Evolutionary conservation across 2,888 invertebrate genomes (phyloP).

Genomic region (Bembecia ichneumoniformis): DNA sequence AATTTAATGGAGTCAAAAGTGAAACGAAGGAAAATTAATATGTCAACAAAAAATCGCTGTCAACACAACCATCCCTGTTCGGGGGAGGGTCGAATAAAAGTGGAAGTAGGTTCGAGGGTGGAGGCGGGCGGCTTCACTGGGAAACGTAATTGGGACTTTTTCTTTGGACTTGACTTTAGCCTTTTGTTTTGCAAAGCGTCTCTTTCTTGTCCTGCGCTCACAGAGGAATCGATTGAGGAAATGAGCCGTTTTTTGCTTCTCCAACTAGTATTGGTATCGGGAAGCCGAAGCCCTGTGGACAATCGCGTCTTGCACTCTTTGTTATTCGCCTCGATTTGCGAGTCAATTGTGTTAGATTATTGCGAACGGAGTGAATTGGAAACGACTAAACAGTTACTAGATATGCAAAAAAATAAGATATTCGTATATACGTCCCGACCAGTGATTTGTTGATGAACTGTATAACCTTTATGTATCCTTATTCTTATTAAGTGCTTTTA

Average conservation of each 20-base stretch:
- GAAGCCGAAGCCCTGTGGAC: neutral
- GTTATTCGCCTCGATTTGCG: no score
- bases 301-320: no score
- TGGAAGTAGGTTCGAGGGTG: constrained; percentile 7
- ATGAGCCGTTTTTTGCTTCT: neutral
- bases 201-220: constrained; percentile 33
- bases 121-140: constrained; percentile 18
- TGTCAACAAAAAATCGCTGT: constrained; percentile 5
- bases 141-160: constrained; percentile 70
- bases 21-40: no score
- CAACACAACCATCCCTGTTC: constrained; percentile 16
- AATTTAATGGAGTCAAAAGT: no score
- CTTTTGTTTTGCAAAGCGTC: constrained; percentile 69
- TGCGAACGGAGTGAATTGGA: no score
- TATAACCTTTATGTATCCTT: no score
- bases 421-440: no score
- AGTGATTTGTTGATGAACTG: no score
- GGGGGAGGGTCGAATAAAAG: constrained; percentile 6
- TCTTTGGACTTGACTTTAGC: constrained; percentile 47
- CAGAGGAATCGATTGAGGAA: constrained; percentile 42
- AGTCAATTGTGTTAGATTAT: no score
- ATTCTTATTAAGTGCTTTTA: no score
- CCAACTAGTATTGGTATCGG: neutral
- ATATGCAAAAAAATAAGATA: no score
- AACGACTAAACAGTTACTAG: no score